A percentile compares a stretch with the other conserved stretches of the same genome.
phyloP scores from a whole-genome alignment of 2,888 invertebrate species.

The Lordiphosa andalusiaca region DNA sequence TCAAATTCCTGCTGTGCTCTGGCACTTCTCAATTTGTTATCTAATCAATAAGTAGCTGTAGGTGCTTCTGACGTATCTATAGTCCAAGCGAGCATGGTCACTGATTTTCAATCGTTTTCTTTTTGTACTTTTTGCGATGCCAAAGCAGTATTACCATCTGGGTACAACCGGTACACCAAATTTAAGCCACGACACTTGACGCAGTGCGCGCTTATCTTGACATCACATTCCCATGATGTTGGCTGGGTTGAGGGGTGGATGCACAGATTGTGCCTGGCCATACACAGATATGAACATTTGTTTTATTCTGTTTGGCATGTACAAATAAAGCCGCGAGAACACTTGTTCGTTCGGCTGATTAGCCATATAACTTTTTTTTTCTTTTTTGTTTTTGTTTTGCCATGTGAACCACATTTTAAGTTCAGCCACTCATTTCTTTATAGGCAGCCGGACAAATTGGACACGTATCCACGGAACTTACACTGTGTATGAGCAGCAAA shows the following conservation, averaged over 20 bases:
- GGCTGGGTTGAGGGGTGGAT: constrained; percentile 3
- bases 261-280: constrained; percentile 36
- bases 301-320: constrained; percentile 44
- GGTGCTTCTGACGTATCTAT: constrained; percentile 31
- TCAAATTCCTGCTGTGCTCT: not conserved
- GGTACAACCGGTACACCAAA: constrained; percentile 45
- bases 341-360: constrained; percentile 36
- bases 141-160: constrained; percentile 14
- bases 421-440: constrained; percentile 44
- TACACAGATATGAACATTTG: constrained; percentile 43
- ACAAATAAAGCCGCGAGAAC: constrained; percentile 54
- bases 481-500: constrained; percentile 8
- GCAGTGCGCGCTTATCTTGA: constrained; percentile 58
- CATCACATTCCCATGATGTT: constrained; percentile 36
- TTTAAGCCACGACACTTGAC: constrained; percentile 51
- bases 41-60: constrained; percentile 23
- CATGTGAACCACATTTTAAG: constrained; percentile 26
- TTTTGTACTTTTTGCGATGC: constrained; percentile 2
- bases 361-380: constrained; percentile 7
- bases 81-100: constrained; percentile 9
- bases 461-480: constrained; percentile 35
- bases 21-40: constrained; percentile 6
- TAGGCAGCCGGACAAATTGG: constrained; percentile 43
- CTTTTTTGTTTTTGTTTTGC: no score
- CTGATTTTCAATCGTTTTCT: constrained; percentile 4